Evolutionary conservation across 2,113 vertebrate genomes (phyloP), one percentile per base, ranked within the genome.

Genomic region (Ivindomyrus marchei): DNA sequence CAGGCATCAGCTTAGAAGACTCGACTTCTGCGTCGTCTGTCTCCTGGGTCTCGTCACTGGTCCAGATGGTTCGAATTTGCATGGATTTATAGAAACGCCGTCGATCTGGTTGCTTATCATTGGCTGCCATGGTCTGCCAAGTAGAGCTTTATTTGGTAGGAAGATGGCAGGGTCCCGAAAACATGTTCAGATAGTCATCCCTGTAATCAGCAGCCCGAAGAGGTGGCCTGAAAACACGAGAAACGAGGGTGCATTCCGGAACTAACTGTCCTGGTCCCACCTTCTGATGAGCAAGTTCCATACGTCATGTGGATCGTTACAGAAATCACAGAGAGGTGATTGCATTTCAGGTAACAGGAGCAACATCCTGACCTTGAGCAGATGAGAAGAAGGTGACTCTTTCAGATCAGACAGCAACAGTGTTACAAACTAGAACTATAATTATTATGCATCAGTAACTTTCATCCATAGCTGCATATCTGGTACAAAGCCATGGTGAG

Each of bases 291-390:
- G 88, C 47, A 39, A 50, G 24, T 21, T 80, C 31, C 66, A 21
- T 53, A n/a, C 49, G 3, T 46, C 21, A 39, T 50, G 42, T 31
- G n/a, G n/a, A 86, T 90, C 15, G 3, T 58, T 77, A 15, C 31
- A 2, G 17, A 80, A 88, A 77, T 66, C 83, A 62, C n/a, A 17
- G 52, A 83, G 27, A 7, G 70, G 13, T 45, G 88, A 74, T 86
- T 58, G 58, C 7, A 88, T 50, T 92, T 19, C 45, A 39, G 13
- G 11, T 86, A 88, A n/a, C 88, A 58, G 66, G 3, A 92, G 62
- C 10, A 9, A 15, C 3, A n/a, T 66, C 53, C 24, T 27, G 27
- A 17, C 17, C 2, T 85, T 85, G 9, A 13, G 45, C 80, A 70
- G 56, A 52, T 39, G 36, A 58, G 52, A 9, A 58, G 49, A 42